These are phyloP conservation scores for Eulemur coronatus DNA, from an alignment of 2,797 vertebrate genomes.

Conservation along the genomic window DNA sequence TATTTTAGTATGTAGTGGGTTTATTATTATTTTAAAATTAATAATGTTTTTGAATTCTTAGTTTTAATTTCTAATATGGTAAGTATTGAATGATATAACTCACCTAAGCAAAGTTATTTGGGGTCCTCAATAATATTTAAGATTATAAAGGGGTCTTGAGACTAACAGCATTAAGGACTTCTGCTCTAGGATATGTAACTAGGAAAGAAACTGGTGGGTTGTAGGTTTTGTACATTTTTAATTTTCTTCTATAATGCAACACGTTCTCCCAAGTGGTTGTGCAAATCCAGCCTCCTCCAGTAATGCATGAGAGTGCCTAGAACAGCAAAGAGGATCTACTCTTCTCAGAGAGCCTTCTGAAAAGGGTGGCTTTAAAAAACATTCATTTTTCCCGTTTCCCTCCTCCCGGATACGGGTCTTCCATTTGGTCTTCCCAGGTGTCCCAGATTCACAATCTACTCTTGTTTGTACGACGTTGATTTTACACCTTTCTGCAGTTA, in stretches of 20 bases:
- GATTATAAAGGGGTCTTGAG: not conserved
- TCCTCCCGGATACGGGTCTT: not conserved
- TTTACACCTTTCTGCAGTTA: conserved; percentile 24
- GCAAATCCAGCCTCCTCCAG: not conserved
- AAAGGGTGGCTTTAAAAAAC: not conserved
- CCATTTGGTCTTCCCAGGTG: not conserved
- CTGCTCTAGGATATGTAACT: not conserved
- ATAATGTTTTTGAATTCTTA: not conserved
- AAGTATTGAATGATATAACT: not conserved
- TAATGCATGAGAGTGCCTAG: not conserved
- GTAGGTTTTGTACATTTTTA: not conserved
- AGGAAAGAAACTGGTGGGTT: not conserved
- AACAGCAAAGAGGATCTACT: not conserved
- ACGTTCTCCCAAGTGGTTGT: not conserved
- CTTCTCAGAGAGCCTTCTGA: not conserved
- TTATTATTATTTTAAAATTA: conserved; percentile 8
- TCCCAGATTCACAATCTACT: not conserved
- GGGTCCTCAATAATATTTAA: conserved; percentile 20
- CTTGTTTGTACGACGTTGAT: not conserved
- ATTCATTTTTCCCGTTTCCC: not conserved
- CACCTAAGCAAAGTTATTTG: not conserved
- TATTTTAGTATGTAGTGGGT: not conserved
- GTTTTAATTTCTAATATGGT: not conserved
- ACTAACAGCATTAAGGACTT: not conserved
- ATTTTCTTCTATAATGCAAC: not conserved